These are phyloP conservation scores for Poeciliopsis gracilis DNA, from an alignment of 2,797 vertebrate species.

Conservation along the genomic window DNA sequence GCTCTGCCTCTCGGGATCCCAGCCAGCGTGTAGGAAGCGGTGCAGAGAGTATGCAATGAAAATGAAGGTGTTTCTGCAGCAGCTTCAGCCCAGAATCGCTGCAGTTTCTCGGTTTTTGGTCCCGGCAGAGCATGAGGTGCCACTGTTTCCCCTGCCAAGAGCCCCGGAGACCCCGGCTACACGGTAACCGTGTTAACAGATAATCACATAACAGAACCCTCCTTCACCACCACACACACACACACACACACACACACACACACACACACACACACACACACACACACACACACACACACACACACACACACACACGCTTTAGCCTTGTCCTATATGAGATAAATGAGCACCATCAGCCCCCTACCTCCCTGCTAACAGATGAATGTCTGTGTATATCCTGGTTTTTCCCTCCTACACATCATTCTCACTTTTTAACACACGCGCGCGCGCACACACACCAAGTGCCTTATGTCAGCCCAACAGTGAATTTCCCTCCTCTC, in stretches of 20 bases:
- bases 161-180: constrained; percentile 46
- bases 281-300: not conserved
- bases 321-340: constrained; percentile 54
- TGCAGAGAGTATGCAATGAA: constrained; percentile 8
- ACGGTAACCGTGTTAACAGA: constrained; percentile 59
- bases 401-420: constrained; percentile 45
- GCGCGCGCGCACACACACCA: constrained; percentile 23
- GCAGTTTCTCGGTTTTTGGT: constrained; percentile 15
- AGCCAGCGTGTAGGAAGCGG: constrained; percentile 25
- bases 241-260: constrained; percentile 9
- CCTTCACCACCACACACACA: not conserved
- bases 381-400: constrained; percentile 56
- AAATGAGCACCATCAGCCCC: constrained; percentile 66
- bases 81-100: constrained; percentile 24
- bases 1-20: constrained; percentile 2
- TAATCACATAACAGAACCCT: constrained; percentile 51
- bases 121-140: constrained; percentile 16
- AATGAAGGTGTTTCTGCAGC: constrained; percentile 29
- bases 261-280: not conserved
- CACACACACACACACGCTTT: constrained; percentile 21
- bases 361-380: constrained; percentile 61
- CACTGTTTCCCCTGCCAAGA: constrained; percentile 39
- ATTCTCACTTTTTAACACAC: constrained; percentile 43
- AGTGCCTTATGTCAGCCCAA: constrained; percentile 52
- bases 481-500: constrained; percentile 33